These are phyloP conservation scores for Protophormia terraenovae DNA, from an alignment of 2,888 invertebrate genomes.

Conservation along the genomic window DNA sequence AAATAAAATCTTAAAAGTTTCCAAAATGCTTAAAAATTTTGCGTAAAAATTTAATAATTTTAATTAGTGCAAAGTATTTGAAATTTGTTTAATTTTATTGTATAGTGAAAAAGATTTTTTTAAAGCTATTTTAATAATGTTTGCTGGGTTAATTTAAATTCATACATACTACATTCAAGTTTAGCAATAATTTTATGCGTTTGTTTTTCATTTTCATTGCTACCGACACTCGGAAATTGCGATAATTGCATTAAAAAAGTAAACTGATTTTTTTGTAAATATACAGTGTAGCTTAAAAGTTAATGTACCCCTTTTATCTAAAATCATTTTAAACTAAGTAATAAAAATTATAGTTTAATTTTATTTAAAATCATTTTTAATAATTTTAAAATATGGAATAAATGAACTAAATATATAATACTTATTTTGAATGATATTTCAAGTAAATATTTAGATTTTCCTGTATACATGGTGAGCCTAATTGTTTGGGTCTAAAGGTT, in stretches of 20 bases:
- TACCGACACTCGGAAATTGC: conserved; percentile 14
- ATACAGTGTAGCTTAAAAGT: not conserved
- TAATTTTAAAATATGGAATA: no score
- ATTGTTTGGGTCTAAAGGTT: not conserved
- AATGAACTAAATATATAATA: no score
- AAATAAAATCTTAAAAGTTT: no score
- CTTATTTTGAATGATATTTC: no score
- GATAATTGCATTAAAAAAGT: conserved; percentile 8
- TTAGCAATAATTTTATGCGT: not conserved
- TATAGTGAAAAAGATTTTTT: not conserved
- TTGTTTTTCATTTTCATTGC: conserved; percentile 17
- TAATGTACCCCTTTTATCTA: no score
- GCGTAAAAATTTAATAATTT: no score
- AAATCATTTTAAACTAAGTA: not conserved
- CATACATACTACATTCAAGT: not conserved
- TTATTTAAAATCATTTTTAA: no score
- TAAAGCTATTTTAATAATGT: not conserved
- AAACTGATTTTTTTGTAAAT: conserved; percentile 4
- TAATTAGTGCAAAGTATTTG: no score
- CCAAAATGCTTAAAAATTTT: no score
- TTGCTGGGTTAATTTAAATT: not conserved
- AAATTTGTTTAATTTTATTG: no score
- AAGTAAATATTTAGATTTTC: not conserved
- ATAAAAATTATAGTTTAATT: no score
- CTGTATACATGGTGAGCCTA: not conserved